phyloP scores from a whole-genome alignment of 2,888 invertebrate genomes.

The Xylota sylvarum region DNA sequence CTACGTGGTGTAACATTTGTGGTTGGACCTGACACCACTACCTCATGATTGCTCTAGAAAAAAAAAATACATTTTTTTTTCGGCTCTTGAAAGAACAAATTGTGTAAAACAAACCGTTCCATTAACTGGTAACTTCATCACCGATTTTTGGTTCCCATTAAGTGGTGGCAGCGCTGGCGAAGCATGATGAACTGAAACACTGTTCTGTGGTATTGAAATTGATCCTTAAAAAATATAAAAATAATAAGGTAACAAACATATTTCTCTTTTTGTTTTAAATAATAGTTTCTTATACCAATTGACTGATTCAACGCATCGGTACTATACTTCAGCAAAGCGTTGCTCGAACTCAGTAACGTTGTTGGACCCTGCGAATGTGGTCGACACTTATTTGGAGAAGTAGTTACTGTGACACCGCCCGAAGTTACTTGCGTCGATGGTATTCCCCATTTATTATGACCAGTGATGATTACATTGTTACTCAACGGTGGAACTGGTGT shows the following conservation, averaged over 20 bases:
- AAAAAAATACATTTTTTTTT: neutral
- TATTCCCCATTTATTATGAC: conserved; percentile 86
- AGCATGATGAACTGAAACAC: conserved; percentile 84
- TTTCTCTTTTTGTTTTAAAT: neutral
- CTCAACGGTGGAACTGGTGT: conserved; percentile 85
- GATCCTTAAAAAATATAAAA: conserved; percentile 79
- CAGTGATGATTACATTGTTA: conserved; percentile 86
- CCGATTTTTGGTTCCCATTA: conserved; percentile 84
- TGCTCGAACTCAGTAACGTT: conserved; percentile 83
- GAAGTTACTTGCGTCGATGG: conserved; percentile 85
- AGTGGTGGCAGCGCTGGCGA: conserved; percentile 83
- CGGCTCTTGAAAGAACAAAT: neutral
- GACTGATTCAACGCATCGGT: conserved; percentile 85
- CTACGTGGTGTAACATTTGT: conserved; percentile 88
- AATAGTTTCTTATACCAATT: conserved; percentile 79
- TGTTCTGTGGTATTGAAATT: conserved; percentile 83
- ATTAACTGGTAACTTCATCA: conserved; percentile 84
- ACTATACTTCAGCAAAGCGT: conserved; percentile 84
- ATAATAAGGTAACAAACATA: neutral
- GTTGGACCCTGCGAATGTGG: conserved; percentile 87
- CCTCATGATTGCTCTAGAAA: conserved; percentile 82
- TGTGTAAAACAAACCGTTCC: conserved; percentile 79
- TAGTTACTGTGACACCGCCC: conserved; percentile 88
- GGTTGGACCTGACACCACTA: conserved; percentile 87
- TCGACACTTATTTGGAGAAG: conserved; percentile 86